These are phyloP conservation scores for Hirundo rustica DNA, from an alignment of 2,797 vertebrate species.

Conservation along the genomic window DNA sequence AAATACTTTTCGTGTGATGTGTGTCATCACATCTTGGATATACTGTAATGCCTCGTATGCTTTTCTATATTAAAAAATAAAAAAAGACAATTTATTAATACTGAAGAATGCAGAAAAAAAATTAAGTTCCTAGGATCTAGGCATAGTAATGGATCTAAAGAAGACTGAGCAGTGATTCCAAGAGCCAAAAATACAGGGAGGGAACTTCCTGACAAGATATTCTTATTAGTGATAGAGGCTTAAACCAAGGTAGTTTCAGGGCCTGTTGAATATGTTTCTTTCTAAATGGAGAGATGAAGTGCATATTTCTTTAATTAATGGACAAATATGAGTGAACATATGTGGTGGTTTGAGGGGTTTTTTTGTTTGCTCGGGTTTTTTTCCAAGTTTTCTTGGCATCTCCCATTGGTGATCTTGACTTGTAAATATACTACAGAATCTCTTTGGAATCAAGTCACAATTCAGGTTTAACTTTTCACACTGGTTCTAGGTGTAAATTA, in stretches of 20 bases:
- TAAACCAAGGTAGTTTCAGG: neutral
- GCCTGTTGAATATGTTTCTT: neutral
- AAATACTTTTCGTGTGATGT: neutral
- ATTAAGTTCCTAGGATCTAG: neutral
- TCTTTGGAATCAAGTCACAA: neutral
- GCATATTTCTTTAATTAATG: neutral
- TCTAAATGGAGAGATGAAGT: neutral
- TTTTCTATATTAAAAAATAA: neutral
- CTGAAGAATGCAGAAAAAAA: neutral
- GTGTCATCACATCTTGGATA: neutral
- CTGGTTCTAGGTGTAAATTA: neutral
- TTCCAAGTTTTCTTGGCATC: neutral
- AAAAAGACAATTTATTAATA: accelerated
- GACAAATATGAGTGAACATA: neutral
- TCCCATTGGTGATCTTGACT: neutral
- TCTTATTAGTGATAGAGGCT: neutral
- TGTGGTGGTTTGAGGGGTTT: neutral
- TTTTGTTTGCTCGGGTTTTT: neutral
- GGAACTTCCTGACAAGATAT: neutral
- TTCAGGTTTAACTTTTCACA: neutral
- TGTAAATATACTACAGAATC: neutral
- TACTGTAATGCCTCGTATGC: neutral
- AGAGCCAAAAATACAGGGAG: neutral
- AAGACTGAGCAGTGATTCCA: neutral
- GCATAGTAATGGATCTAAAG: neutral